phyloP scores from a whole-genome alignment of 2,888 invertebrate genomes.

The Zygothrica quintamaculata region DNA sequence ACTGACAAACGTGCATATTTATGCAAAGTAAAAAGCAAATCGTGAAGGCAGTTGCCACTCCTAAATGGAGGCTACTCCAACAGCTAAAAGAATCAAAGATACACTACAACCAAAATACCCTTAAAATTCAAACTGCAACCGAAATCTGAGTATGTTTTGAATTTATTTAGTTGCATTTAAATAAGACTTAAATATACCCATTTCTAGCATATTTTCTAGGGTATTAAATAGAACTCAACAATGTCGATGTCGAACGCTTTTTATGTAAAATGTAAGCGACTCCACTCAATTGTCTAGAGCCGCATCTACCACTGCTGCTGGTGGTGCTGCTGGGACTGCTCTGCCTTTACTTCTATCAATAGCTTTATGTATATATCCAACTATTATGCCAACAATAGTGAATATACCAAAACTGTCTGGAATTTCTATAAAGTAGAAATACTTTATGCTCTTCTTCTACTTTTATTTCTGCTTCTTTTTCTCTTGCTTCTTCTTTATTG shows the following conservation, averaged over 20 bases:
- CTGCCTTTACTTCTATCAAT: constrained; percentile 44
- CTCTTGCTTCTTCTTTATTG: too few species aligned
- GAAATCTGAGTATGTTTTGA: too few species aligned
- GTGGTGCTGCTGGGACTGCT: not conserved
- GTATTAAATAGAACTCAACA: not conserved
- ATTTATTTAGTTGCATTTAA: too few species aligned
- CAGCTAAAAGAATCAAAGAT: constrained; percentile 45
- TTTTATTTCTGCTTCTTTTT: not conserved
- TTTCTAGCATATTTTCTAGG: too few species aligned
- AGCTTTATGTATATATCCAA: constrained; percentile 3
- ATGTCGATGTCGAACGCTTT: constrained; percentile 25
- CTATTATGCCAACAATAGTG: constrained; percentile 40
- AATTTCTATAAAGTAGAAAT: constrained; percentile 57
- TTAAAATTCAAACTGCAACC: not conserved
- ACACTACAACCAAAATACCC: not conserved
- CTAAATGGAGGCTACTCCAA: constrained; percentile 65
- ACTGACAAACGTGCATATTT: constrained; percentile 70
- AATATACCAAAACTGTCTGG: constrained; percentile 56
- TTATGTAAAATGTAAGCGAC: constrained; percentile 36
- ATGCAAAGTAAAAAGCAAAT: constrained; percentile 73
- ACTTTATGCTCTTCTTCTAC: constrained; percentile 20
- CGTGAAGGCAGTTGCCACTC: constrained; percentile 67
- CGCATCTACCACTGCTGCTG: not conserved
- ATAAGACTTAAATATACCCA: too few species aligned
- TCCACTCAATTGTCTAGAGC: constrained; percentile 11